phyloP scores from a whole-genome alignment of 2,113 vertebrate species.

The Ctenodactylus gundi region DNA sequence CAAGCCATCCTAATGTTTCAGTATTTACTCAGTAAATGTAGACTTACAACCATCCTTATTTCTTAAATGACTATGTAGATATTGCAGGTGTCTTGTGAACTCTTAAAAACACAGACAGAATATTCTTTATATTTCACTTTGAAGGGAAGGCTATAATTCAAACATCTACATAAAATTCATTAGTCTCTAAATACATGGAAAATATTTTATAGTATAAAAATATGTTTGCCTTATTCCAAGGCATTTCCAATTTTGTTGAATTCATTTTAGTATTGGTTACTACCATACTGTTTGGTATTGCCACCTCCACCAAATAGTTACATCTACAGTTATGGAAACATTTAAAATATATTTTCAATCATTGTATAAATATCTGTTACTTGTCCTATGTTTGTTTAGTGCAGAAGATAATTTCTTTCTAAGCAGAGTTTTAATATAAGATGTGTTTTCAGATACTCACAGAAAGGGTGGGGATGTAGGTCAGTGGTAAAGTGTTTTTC shows the following conservation, averaged over 20 bases:
- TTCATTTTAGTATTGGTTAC: too few species aligned
- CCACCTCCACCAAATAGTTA: neutral
- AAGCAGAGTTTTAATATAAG: neutral
- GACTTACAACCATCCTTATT: neutral
- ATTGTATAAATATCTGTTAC: neutral
- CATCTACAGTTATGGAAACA: neutral
- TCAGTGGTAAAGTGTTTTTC: too few species aligned
- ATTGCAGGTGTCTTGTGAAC: neutral
- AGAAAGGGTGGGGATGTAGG: neutral
- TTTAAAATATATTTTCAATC: neutral
- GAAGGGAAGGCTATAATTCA: conserved; percentile 2
- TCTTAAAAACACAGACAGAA: neutral
- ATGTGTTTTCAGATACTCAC: neutral
- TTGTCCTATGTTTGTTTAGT: neutral
- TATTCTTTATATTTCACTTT: conserved; percentile 13
- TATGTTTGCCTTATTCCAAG: neutral
- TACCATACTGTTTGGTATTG: too few species aligned
- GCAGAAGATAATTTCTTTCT: neutral
- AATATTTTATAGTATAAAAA: neutral
- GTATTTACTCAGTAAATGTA: neutral
- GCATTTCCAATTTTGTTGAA: conserved; percentile 4
- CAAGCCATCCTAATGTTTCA: neutral
- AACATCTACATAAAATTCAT: neutral
- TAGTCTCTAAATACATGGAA: neutral
- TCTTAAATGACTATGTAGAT: neutral